phyloP scores from a whole-genome alignment of 2,888 invertebrate genomes.

The Sarcophaga subvicina region DNA sequence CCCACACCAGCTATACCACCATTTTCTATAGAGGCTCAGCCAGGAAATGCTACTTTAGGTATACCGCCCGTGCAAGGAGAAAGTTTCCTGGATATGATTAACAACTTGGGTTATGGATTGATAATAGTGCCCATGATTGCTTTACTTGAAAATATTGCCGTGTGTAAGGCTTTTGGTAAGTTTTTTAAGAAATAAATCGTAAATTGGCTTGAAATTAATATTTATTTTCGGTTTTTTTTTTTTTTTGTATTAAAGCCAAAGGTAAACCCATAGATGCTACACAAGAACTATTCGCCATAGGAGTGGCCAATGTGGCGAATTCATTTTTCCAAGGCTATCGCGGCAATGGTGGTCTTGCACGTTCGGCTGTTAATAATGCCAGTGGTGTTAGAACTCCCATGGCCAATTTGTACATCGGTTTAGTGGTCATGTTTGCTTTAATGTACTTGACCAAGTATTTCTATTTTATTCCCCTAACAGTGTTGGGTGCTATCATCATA shows the following conservation, averaged over 20 bases:
- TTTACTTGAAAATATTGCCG: constrained; percentile 93
- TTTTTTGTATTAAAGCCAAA: constrained; percentile 82
- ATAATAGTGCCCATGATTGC: constrained; percentile 92
- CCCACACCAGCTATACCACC: constrained; percentile 86
- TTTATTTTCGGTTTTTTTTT: no score
- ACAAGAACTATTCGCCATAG: constrained; percentile 93
- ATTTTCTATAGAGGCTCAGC: constrained; percentile 83
- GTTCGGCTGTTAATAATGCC: constrained; percentile 92
- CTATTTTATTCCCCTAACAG: constrained; percentile 91
- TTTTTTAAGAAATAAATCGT: not conserved
- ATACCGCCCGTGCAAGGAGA: constrained; percentile 69
- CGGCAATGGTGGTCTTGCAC: constrained; percentile 89
- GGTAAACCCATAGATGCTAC: constrained; percentile 92
- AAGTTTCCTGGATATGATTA: constrained; percentile 86
- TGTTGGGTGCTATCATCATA: constrained; percentile 94
- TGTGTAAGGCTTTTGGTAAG: constrained; percentile 74
- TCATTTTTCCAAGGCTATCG: constrained; percentile 92
- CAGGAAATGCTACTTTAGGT: constrained; percentile 71
- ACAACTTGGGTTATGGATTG: constrained; percentile 90
- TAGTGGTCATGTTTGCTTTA: constrained; percentile 90
- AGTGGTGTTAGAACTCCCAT: constrained; percentile 93
- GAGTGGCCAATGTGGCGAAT: constrained; percentile 88
- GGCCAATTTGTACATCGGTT: constrained; percentile 90
- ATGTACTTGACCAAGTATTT: constrained; percentile 93
- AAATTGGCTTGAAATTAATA: not conserved